phyloP scores from a whole-genome alignment of 2,797 vertebrate species.

The Myripristis murdjan region DNA sequence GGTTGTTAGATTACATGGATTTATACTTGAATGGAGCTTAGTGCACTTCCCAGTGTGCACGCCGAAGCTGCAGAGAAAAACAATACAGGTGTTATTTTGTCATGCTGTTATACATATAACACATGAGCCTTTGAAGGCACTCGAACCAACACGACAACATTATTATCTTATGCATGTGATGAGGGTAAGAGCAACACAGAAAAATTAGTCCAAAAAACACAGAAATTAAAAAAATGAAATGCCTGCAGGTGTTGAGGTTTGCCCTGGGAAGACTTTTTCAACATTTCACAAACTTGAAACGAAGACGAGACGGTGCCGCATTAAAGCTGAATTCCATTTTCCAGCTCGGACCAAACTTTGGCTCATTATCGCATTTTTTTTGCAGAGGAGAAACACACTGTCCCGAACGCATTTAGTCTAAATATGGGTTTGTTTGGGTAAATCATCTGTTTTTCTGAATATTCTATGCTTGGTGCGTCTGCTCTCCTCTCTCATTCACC shows the following conservation, averaged over 20 bases:
- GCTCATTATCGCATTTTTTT: background rate
- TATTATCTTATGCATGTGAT: background rate
- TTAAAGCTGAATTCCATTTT: background rate
- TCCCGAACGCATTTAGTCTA: background rate
- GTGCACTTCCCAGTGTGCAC: background rate
- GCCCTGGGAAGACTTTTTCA: background rate
- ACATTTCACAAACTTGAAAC: background rate
- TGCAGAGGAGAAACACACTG: background rate
- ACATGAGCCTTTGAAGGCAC: conserved; percentile 1
- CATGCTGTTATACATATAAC: too few relatives aligned
- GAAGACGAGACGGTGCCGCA: background rate
- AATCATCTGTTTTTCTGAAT: background rate
- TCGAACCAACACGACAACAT: background rate
- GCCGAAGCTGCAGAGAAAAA: conserved; percentile 6
- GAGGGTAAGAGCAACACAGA: too few relatives aligned
- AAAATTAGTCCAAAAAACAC: too few relatives aligned
- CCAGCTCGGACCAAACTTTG: background rate
- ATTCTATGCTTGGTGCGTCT: background rate
- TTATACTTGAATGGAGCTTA: conserved; percentile 31
- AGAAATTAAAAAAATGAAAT: too few relatives aligned
- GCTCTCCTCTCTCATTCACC: background rate
- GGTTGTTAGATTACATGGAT: conserved; percentile 39
- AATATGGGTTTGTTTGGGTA: background rate
- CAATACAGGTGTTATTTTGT: too few relatives aligned
- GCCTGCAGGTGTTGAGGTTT: too few relatives aligned